A percentile compares a stretch with the other conserved stretches of the same genome.
These are phyloP conservation scores for Microcebus griseorufus DNA, from an alignment of 2,113 vertebrate genomes.

Conservation along the genomic window DNA sequence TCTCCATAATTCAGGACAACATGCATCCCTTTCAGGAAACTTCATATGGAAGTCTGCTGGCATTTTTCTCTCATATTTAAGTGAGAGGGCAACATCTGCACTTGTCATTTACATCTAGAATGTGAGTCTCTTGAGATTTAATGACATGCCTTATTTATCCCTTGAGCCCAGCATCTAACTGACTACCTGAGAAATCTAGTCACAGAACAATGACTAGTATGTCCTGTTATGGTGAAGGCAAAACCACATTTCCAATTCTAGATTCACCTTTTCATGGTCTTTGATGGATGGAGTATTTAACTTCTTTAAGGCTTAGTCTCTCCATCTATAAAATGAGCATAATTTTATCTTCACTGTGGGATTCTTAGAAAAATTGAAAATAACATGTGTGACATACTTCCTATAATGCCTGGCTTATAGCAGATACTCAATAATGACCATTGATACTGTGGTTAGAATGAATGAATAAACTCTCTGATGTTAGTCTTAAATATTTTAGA, in stretches of 20 bases:
- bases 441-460: not conserved
- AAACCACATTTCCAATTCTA: not conserved
- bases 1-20: not conserved
- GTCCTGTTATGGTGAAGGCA: not conserved
- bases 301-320: not conserved
- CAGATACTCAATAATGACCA: not conserved
- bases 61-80: not conserved
- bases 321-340: not conserved
- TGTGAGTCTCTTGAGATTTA: not conserved
- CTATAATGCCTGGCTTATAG: not conserved
- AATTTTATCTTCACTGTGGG: not conserved
- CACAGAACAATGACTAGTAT: not conserved
- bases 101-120: not conserved
- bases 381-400: not conserved
- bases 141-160: not conserved
- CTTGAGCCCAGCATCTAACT: not conserved
- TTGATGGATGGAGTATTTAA: not conserved
- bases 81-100: not conserved
- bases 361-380: not conserved
- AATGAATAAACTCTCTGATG: not conserved
- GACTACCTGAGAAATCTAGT: not conserved
- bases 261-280: not conserved
- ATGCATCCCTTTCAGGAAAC: not conserved
- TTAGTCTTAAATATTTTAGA: not conserved
- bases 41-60: not conserved